These are phyloP conservation scores for Parnassius glacialis DNA, from an alignment of 2,888 invertebrate genomes.

Conservation along the genomic window DNA sequence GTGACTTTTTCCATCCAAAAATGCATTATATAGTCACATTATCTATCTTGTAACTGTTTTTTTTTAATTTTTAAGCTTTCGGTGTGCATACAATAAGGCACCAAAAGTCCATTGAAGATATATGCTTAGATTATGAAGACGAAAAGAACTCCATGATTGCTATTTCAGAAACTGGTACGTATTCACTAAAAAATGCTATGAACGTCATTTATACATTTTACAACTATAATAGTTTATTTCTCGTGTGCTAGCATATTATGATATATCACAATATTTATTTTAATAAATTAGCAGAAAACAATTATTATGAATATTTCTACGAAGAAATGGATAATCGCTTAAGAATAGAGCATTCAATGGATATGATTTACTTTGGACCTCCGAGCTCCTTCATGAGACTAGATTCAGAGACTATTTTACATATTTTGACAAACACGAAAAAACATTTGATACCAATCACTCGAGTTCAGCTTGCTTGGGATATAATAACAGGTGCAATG, in stretches of 20 bases:
- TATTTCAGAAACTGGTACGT: slow-evolving; percentile 48
- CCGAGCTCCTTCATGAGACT: slow-evolving; percentile 61
- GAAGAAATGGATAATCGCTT: slow-evolving; percentile 63
- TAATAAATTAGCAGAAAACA: slow-evolving; percentile 2
- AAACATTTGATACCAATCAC: slow-evolving; percentile 60
- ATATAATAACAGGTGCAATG: slow-evolving; percentile 62
- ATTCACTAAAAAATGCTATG: no score
- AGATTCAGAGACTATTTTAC: slow-evolving; percentile 65
- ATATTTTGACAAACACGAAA: slow-evolving; percentile 56
- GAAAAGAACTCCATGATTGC: slow-evolving; percentile 71
- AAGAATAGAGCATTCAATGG: slow-evolving; percentile 57
- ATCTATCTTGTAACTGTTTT: no score
- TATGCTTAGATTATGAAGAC: slow-evolving; percentile 60
- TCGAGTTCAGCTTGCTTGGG: slow-evolving; percentile 64
- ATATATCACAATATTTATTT: no score
- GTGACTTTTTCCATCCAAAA: no score
- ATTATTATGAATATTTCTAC: slow-evolving; percentile 60
- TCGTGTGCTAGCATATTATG: no score
- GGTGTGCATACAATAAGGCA: slow-evolving; percentile 6
- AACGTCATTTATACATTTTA: no score
- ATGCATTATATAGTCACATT: no score
- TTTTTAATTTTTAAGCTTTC: slow-evolving; percentile 9
- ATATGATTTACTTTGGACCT: slow-evolving; percentile 70
- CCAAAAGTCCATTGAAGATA: slow-evolving; percentile 54
- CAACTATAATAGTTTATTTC: no score